Base-by-base conservation (phyloP, 1,140 invertebrate species). In the Brachionus koreanus region DNA sequence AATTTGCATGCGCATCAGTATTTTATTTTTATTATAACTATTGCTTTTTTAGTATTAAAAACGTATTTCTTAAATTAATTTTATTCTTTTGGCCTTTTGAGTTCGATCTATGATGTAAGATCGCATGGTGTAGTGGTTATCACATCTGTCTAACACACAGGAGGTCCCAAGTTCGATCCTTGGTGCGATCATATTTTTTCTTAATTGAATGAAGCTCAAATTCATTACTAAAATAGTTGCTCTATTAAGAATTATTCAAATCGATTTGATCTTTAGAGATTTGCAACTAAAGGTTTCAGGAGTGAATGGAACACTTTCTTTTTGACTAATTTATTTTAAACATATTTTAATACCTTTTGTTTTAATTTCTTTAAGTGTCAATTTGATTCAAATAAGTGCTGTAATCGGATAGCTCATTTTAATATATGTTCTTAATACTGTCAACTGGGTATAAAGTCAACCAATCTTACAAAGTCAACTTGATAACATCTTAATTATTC, bases 61-160 rank as follows among this genome's bases (percentile, higher is more conserved):
- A 5, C n/a, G n/a, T 5, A 57, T 25, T 7, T 16, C 16, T 1
- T 16, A 5, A 5, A 49, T n/a, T 49, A n/a, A n/a, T 46, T 29
- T 2, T 49, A n/a, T 16, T 49, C 12, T 49, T 49, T 49, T 49
- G 13, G 4, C 16, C 16, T 16, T 49, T 4, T n/a, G 13, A 49
- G 13, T 49, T 49, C 6, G 10, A n/a, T 42, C 39, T 13, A 13
- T 42, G 39, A 7, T 42, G 16, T 57, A 57, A 57, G 49, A 57
- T 57, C 49, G 49, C 49, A 57, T 57, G 49, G 49, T 57, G 49
- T 57, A 57, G 49, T 57, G 49, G 49, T 57, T 57, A 57, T 57
- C 49, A 57, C 49, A 57, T 57, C 49, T 57, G 49, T 57, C 49
- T 57, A 57, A 57, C 49, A 57, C 49, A 57, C 49, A 57, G 49